Evolutionary conservation across 2,888 invertebrate species (phyloP).

Genomic region (Seira ritae): DNA sequence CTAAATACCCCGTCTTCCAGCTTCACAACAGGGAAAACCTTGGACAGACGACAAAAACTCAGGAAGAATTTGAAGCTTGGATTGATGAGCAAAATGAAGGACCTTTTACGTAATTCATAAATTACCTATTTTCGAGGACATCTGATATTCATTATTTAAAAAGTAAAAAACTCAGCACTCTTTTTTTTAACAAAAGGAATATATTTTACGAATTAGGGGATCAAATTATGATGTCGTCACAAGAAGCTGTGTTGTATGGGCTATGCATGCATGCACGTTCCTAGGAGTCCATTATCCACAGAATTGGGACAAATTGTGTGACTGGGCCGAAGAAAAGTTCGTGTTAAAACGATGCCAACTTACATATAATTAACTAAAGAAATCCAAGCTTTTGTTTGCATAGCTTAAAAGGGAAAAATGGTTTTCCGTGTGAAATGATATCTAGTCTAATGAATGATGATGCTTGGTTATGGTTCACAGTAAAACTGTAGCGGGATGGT

Average conservation of each 20-base stretch:
- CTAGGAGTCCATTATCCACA: slow-evolving; percentile 65
- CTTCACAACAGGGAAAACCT: slow-evolving; percentile 61
- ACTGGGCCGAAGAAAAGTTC: slow-evolving; percentile 68
- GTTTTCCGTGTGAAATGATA: no score
- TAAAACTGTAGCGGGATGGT: slow-evolving; percentile 62
- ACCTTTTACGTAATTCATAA: slow-evolving; percentile 55
- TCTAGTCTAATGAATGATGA: no score
- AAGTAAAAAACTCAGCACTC: no score
- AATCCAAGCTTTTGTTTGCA: background rate
- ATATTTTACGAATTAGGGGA: no score
- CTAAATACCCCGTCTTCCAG: slow-evolving; percentile 70
- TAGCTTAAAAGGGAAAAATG: no score
- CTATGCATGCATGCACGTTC: slow-evolving; percentile 60
- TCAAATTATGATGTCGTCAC: slow-evolving; percentile 67
- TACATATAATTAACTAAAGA: background rate
- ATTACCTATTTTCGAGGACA: background rate
- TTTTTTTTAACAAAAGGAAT: no score
- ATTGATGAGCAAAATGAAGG: slow-evolving; percentile 61
- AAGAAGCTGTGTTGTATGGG: slow-evolving; percentile 70
- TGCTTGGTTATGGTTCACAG: slow-evolving; percentile 31
- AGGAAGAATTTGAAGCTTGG: slow-evolving; percentile 71
- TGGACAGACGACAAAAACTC: slow-evolving; percentile 63
- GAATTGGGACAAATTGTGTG: slow-evolving; percentile 69
- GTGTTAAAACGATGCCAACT: background rate
- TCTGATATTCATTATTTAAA: no score